Conservation (phyloP, 2,797 vertebrate genomes). For the Sebastes matsubarae region DNA sequence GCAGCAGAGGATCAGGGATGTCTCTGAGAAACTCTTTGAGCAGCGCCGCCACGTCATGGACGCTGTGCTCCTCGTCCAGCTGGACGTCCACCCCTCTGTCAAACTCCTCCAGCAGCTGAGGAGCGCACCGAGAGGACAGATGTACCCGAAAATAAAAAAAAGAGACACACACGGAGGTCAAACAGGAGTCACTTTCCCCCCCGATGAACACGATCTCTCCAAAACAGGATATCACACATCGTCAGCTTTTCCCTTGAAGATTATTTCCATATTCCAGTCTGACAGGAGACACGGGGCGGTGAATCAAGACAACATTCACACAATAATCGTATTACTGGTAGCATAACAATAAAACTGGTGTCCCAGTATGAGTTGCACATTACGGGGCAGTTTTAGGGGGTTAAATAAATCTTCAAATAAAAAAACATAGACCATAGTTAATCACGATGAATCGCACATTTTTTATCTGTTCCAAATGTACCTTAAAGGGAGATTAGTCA, state of each 20-base stretch:
- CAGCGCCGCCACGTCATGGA: slow-evolving; percentile 92
- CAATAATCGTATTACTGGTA: not conserved
- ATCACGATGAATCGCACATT: not conserved
- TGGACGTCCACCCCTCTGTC: slow-evolving; percentile 86
- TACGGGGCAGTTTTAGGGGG: no score
- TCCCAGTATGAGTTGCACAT: not conserved
- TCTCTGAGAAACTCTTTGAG: slow-evolving; percentile 93
- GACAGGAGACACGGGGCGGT: not conserved
- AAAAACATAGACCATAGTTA: not conserved
- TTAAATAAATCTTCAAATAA: not conserved
- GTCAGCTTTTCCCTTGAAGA: slow-evolving; percentile 3
- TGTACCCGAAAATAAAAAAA: not conserved
- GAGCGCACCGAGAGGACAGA: not conserved
- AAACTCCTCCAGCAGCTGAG: slow-evolving; percentile 90
- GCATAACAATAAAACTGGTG: not conserved
- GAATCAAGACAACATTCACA: not conserved
- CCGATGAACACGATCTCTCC: not conserved
- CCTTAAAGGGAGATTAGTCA: no score
- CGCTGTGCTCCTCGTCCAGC: slow-evolving; percentile 89
- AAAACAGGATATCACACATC: slow-evolving; percentile 65
- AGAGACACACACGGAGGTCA: not conserved
- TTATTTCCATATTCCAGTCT: slow-evolving; percentile 13
- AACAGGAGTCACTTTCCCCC: not conserved
- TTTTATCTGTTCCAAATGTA: no score
- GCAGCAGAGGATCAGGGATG: slow-evolving; percentile 90